Conservation (phyloP, 2,113 vertebrate genomes). For the Sylvicapra grimmia region DNA sequence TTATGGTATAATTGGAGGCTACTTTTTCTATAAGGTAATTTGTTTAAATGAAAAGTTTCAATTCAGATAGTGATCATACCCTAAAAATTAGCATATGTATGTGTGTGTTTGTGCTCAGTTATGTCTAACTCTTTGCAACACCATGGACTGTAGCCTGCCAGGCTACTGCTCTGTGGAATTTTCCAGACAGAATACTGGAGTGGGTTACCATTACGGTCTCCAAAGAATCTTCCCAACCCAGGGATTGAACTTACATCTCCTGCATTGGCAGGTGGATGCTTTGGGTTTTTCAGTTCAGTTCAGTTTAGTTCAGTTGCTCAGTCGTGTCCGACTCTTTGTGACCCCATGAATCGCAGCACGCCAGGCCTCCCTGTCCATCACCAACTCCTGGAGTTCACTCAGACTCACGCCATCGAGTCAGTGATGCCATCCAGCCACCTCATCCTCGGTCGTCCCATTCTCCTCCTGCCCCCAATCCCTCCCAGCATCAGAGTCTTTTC, state of each 20-base stretch:
- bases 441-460: too few relatives aligned
- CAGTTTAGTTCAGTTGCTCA: too few relatives aligned
- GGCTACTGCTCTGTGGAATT: background rate
- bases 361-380: too few relatives aligned
- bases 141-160: background rate
- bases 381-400: too few relatives aligned
- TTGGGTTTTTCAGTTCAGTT: background rate
- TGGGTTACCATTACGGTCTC: accelerated
- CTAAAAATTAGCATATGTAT: background rate
- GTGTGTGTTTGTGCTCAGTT: background rate
- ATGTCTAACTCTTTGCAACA: background rate
- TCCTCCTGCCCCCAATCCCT: too few relatives aligned
- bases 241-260: background rate
- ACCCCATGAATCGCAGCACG: too few relatives aligned
- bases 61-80: background rate
- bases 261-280: background rate
- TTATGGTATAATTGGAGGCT: background rate
- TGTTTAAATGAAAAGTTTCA: background rate
- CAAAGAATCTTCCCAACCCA: background rate
- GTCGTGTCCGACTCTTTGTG: too few relatives aligned
- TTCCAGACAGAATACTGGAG: background rate
- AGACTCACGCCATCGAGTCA: too few relatives aligned
- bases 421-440: too few relatives aligned
- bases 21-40: background rate
- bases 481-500: too few relatives aligned